Evolutionary conservation across 1,140 invertebrate species (phyloP).

Genomic region (Eumaeus atala): DNA sequence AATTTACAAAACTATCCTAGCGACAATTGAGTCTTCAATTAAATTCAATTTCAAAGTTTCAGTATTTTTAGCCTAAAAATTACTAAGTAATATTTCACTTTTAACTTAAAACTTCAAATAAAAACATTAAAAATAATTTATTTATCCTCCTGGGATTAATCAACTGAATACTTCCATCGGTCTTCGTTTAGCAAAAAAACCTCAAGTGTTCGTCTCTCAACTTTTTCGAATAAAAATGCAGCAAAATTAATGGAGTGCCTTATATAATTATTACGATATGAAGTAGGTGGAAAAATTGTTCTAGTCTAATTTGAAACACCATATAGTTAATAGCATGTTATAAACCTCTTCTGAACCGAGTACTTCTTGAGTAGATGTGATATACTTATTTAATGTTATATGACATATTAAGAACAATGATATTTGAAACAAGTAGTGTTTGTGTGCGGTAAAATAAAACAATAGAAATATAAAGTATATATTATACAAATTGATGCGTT

Average conservation of each 20-base stretch:
- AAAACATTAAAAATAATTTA: neutral
- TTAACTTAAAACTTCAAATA: neutral
- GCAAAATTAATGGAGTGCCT: conserved; percentile 72
- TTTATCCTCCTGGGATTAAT: neutral
- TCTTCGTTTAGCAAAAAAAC: conserved; percentile 58
- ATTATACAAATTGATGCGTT: conserved; percentile 35
- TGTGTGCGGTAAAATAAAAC: conserved; percentile 40
- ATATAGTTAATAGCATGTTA: conserved; percentile 65
- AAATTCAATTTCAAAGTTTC: too few species aligned
- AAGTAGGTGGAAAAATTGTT: conserved; percentile 70
- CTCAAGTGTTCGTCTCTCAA: conserved; percentile 52
- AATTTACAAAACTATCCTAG: too few species aligned
- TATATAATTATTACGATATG: conserved; percentile 72
- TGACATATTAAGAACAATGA: conserved; percentile 48
- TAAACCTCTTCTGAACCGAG: conserved; percentile 57
- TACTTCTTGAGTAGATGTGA: conserved; percentile 63
- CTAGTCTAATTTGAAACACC: conserved; percentile 72
- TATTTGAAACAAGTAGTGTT: conserved; percentile 38
- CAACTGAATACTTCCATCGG: conserved; percentile 48
- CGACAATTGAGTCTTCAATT: too few species aligned
- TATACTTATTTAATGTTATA: conserved; percentile 60
- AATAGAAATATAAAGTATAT: conserved; percentile 23
- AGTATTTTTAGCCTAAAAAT: too few species aligned
- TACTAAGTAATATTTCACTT: too few species aligned
- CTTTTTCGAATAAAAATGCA: conserved; percentile 55